A percentile compares a stretch with the other conserved stretches of the same genome.
Evolutionary conservation across 2,888 invertebrate species (phyloP).

Genomic region (Autographa pulchrina): DNA sequence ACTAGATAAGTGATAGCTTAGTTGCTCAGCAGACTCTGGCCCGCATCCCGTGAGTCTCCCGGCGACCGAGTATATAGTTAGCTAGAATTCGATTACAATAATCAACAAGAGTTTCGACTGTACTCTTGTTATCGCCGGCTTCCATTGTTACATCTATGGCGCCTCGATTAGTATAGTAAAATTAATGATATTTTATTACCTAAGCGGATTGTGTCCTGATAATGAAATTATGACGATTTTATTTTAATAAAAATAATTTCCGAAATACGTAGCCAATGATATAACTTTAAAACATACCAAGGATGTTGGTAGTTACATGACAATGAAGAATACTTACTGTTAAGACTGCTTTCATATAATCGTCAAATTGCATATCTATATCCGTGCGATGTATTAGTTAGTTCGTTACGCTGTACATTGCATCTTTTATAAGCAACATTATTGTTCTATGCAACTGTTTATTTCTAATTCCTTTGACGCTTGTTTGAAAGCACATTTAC

Average conservation of each 20-base stretch:
- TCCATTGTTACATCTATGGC: conserved; percentile 23
- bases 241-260: conserved; percentile 50
- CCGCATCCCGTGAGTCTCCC: conserved; percentile 4
- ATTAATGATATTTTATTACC: conserved; percentile 53
- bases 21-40: conserved; percentile 11
- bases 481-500: conserved; percentile 42
- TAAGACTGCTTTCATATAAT: conserved; percentile 56
- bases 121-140: conserved; percentile 31
- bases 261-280: conserved; percentile 42
- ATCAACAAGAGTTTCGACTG: conserved; percentile 54
- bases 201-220: conserved; percentile 44
- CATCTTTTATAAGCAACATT: conserved; percentile 18
- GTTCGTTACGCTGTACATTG: conserved; percentile 21
- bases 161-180: conserved; percentile 43
- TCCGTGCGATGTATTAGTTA: conserved; percentile 23
- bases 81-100: conserved; percentile 53
- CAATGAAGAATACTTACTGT: conserved; percentile 45
- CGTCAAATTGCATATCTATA: conserved; percentile 35
- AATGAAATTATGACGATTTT: conserved; percentile 50
- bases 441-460: conserved; percentile 14
- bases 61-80: conserved; percentile 46
- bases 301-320: conserved; percentile 48
- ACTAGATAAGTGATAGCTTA: conserved; percentile 46
- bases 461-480: conserved; percentile 28
- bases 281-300: conserved; percentile 55